Evolutionary conservation across 2,888 invertebrate species (phyloP), one percentile per base, ranked within the genome.

Genomic region (Netelia fuscicornis): DNA sequence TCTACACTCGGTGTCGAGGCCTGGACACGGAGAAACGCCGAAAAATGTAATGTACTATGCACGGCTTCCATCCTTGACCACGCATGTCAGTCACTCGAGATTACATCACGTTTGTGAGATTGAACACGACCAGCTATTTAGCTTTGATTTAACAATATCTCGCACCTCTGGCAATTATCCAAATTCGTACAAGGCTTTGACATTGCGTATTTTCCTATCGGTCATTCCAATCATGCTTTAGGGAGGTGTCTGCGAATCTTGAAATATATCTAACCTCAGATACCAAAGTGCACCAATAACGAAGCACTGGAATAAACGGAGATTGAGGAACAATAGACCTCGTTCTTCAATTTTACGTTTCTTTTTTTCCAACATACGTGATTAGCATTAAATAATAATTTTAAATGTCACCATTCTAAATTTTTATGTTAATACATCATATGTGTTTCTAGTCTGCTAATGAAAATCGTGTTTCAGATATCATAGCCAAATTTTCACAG

Each of bases 21-120:
- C 11, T 91, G 90, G 90, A 88, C 87, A 62, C 56, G 85, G 2
- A 88, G 88, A 70, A 90, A 88, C 89, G 25, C 42, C n/a, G 87
- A 82, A 86, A 93, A 91, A 91, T 87, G 93, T 94, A 90, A 92
- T 76, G 87, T 89, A 87, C 62, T 58, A 13, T 13, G 1, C 23
- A 37, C 1, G 71, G 13, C 13, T 20, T 48, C 30, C 11, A 20
- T 60, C 77, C 76, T 74, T 37, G 17, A 44, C 8, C 17, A 37
- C 6, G 37, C 52, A 58, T 67, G 62, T 65, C 42, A 52, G 37
- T 83, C 37, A 37, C 80, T 85, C 78, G 68, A 17, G 85, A 91
- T 93, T 93, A 92, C 93, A 93, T 93, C 93, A 93, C 88, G 42
- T 48, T 64, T 23, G 8, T 20, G 54, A 48, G 72, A 77, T 62